Evolutionary conservation across 1,140 invertebrate species (phyloP).

Genomic region (Latrodectus geometricus): DNA sequence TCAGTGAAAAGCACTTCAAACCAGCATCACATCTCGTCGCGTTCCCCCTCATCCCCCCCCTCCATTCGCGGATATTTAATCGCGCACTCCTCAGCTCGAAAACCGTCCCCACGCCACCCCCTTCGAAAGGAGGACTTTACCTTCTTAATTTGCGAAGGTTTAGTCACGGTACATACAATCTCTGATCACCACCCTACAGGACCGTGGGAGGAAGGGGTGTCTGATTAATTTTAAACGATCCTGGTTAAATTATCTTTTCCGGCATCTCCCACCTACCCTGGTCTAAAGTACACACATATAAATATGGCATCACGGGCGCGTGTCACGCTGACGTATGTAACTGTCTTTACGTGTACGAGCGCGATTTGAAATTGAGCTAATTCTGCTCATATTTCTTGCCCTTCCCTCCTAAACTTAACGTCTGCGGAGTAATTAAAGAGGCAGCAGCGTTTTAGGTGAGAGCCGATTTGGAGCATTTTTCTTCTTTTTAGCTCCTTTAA

Average conservation of each 20-base stretch:
- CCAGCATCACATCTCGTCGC: constrained; percentile 37
- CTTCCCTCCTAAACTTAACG: constrained; percentile 17
- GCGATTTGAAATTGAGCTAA: constrained; percentile 49
- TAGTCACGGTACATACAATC: constrained; percentile 47
- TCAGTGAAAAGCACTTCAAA: constrained; percentile 60
- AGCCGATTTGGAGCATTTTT: constrained; percentile 33
- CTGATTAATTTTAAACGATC: constrained; percentile 61
- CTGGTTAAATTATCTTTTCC: constrained; percentile 59
- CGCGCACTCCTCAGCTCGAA: neutral
- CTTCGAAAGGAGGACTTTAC: constrained; percentile 10
- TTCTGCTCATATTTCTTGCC: constrained; percentile 51
- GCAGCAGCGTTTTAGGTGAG: neutral
- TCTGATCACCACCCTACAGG: constrained; percentile 2
- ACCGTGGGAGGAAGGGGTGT: neutral
- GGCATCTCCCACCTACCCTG: neutral
- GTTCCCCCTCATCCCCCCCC: neutral
- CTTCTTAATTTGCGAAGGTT: constrained; percentile 61
- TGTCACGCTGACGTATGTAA: constrained; percentile 43
- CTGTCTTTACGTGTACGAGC: constrained; percentile 9
- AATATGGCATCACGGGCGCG: constrained; percentile 17
- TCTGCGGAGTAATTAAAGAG: constrained; percentile 51
- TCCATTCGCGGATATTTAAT: neutral
- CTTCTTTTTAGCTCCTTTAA: neutral
- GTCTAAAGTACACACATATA: constrained; percentile 35
- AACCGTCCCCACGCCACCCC: neutral